Evolutionary conservation across 2,113 vertebrate species (phyloP).

Genomic region (Odocoileus virginianus): DNA sequence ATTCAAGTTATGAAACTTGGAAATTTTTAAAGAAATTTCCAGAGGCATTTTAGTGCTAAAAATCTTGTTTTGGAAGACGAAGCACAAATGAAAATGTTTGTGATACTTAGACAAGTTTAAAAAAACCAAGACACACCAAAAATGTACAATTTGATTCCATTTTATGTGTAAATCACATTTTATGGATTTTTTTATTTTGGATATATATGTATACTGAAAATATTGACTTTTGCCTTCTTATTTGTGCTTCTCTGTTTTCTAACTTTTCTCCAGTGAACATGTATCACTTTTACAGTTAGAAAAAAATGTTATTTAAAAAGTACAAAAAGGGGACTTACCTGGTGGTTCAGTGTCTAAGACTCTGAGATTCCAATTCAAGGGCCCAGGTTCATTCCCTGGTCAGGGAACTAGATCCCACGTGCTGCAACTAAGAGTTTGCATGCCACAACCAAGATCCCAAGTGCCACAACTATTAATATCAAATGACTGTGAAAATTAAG

Average conservation of each 20-base stretch:
- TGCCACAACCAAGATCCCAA: neutral
- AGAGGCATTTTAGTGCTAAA: neutral
- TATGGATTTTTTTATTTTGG: neutral
- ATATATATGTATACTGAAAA: neutral
- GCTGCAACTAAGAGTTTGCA: neutral
- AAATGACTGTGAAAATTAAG: neutral
- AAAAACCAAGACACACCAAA: neutral
- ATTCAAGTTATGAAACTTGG: neutral
- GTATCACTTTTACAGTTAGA: neutral
- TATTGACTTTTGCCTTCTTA: neutral
- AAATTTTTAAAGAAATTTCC: neutral
- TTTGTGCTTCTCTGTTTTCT: neutral
- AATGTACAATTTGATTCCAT: neutral
- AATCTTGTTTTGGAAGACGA: neutral
- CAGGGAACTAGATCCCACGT: neutral
- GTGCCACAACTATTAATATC: neutral
- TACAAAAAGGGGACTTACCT: neutral
- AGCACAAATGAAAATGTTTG: neutral
- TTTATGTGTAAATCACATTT: neutral
- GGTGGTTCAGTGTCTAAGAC: neutral
- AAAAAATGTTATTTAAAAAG: neutral
- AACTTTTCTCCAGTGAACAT: neutral
- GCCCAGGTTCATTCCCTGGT: neutral
- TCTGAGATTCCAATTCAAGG: neutral
- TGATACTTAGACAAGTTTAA: neutral